Conservation (phyloP, 2,113 vertebrate species). For the Agapornis roseicollis region DNA sequence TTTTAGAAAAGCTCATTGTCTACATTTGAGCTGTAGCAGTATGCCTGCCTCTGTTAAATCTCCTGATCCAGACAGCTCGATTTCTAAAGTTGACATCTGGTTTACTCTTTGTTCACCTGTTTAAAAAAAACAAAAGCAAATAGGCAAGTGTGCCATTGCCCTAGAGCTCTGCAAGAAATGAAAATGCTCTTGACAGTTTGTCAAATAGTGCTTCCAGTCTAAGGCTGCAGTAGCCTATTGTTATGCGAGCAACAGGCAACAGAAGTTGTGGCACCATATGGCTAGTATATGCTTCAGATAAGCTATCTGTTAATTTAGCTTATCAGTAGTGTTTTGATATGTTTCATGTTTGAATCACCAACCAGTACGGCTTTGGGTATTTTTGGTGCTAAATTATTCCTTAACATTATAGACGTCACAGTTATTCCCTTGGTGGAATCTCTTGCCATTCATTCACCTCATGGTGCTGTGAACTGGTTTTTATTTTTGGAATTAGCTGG, state of each 20-base stretch:
- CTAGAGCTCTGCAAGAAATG: constrained; percentile 53
- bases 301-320: constrained; percentile 86
- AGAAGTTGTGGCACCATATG: constrained; percentile 94
- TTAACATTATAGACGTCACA: constrained; percentile 34
- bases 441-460: constrained; percentile 45
- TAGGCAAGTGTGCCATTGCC: constrained; percentile 77
- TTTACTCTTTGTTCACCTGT: constrained; percentile 85
- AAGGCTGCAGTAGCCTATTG: constrained; percentile 85
- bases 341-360: constrained; percentile 79
- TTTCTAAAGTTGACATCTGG: constrained; percentile 86
- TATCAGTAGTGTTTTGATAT: constrained; percentile 86
- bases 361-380: constrained; percentile 56
- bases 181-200: constrained; percentile 84
- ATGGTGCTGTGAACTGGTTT: constrained; percentile 1
- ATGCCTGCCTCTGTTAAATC: constrained; percentile 73
- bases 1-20: constrained; percentile 85
- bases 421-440: constrained; percentile 74
- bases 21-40: constrained; percentile 70
- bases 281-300: constrained; percentile 91
- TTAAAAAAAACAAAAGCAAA: constrained; percentile 80
- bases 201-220: constrained; percentile 80
- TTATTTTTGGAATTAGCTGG: constrained; percentile 48
- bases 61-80: constrained; percentile 75
- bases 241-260: constrained; percentile 93
- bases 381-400: constrained; percentile 66